Base-by-base conservation (phyloP, 2,113 vertebrate genomes). In the Penelope pileata region DNA sequence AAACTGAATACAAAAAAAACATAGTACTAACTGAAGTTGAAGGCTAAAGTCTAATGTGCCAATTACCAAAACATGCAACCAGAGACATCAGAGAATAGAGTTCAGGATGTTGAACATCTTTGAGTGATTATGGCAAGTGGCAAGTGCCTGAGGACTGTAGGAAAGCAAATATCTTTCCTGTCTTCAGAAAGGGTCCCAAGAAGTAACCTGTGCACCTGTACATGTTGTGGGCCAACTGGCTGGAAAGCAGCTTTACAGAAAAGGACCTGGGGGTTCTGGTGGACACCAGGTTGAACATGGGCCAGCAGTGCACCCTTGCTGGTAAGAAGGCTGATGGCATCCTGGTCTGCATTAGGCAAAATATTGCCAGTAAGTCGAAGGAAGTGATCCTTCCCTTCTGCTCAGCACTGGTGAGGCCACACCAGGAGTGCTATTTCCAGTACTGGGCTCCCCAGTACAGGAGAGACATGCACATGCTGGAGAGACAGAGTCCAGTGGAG, bases 61-160 rank as follows among this genome's bases (percentile, higher is more conserved):
- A 36, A 8, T 40, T 92, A 42, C 9, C 22, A 67, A 78, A 59
- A 54, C 6, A 16, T 19, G 27, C 23, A 34, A 47, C 56, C 8
- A 51, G 72, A 59, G 36, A 34, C 9, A 11, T 42, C 32, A 23
- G 58, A 83, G 43, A 21, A 47, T 7, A 45, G 12, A 12, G 10
- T 56, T 51, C 1, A 1, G 32, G 43, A 0, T 2, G 4, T 4
- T 62, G 54, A 59, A 48, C 16, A 16, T 45, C n/a, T 74, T 29
- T 38, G 42, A 42, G 36, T 34, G 43, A 15, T 58, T 5, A 1
- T 40, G 64, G 64, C 63, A 40, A 69, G 27, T 5, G 7, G 23
- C 42, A 54, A 43, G 23, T 83, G n/a, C 68, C 47, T 68, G 56
- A 70, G 34, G 66, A 50, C 5, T 66, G 30, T 6, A 53, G 45